A percentile compares a stretch with the other conserved stretches of the same genome.
Conservation (phyloP, 2,888 invertebrate genomes). For the Pammene fasciana region DNA sequence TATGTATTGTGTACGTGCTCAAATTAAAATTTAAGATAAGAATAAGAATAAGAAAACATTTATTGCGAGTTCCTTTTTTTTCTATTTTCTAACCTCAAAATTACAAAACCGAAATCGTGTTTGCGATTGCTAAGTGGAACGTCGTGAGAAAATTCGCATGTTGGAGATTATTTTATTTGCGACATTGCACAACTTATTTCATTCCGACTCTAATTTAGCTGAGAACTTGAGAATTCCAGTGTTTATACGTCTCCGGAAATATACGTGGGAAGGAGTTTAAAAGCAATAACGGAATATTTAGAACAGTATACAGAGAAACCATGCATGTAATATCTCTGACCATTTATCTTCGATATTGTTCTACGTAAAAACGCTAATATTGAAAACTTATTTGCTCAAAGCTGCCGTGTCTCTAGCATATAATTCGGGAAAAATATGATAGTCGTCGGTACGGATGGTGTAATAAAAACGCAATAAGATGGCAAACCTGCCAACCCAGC, state of each 20-base stretch:
- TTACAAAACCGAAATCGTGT: conserved; percentile 15
- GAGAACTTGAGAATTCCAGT: conserved; percentile 9
- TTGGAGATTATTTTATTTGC: conserved; percentile 34
- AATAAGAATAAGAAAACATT: neutral
- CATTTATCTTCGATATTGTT: conserved; percentile 34
- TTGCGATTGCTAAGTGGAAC: conserved; percentile 25
- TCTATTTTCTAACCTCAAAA: neutral
- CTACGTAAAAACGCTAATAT: conserved; percentile 49
- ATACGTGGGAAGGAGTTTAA: neutral
- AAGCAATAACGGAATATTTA: conserved; percentile 20
- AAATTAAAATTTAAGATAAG: too few relatives aligned
- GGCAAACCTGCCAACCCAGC: conserved; percentile 57
- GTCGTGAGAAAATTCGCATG: conserved; percentile 26
- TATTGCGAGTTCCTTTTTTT: neutral
- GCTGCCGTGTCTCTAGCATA: conserved; percentile 59
- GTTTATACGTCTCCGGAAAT: neutral
- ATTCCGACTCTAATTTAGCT: conserved; percentile 1
- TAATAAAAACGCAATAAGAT: conserved; percentile 79
- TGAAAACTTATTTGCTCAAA: conserved; percentile 60
- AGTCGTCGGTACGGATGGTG: conserved; percentile 53
- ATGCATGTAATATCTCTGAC: conserved; percentile 18
- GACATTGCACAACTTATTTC: conserved; percentile 15
- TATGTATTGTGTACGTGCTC: too few relatives aligned
- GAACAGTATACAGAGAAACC: conserved; percentile 9
- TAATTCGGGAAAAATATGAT: conserved; percentile 71